phyloP scores from a whole-genome alignment of 2,797 vertebrate genomes.

The Melanotaenia nigrans region DNA sequence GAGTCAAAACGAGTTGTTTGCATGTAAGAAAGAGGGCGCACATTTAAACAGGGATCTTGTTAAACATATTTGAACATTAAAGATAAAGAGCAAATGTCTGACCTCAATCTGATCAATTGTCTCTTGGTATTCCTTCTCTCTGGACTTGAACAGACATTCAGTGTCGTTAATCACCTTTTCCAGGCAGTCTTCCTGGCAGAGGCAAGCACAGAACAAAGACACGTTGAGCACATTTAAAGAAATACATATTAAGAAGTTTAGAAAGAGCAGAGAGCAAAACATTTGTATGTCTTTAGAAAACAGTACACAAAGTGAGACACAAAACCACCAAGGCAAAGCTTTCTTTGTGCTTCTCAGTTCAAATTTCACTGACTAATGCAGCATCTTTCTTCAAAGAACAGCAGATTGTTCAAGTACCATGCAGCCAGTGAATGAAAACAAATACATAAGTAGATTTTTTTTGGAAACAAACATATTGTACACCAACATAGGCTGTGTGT shows the following conservation, averaged over 20 bases:
- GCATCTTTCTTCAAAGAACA: constrained; percentile 14
- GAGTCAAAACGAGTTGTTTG: not conserved
- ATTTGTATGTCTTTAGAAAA: constrained; percentile 12
- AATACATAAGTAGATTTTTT: constrained; percentile 50
- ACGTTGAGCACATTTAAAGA: not conserved
- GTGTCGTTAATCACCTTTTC: constrained; percentile 98
- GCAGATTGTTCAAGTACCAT: constrained; percentile 31
- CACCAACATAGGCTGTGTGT: constrained; percentile 14
- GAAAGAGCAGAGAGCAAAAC: constrained; percentile 10
- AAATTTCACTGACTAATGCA: constrained; percentile 57
- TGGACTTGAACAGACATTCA: constrained; percentile 93
- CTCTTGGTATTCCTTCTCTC: constrained; percentile 98
- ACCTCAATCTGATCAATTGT: constrained; percentile 99
- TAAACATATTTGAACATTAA: not conserved
- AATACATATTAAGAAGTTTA: not conserved
- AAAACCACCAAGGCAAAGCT: constrained; percentile 23
- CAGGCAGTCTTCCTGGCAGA: constrained; percentile 91
- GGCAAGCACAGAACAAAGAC: constrained; percentile 12
- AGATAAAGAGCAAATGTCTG: constrained; percentile 40
- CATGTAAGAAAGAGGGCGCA: not conserved
- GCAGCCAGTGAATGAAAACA: constrained; percentile 44
- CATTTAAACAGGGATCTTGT: not conserved
- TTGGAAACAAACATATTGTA: constrained; percentile 55
- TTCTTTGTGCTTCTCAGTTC: constrained; percentile 40
- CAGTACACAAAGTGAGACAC: constrained; percentile 17